Evolutionary conservation across 2,888 invertebrate genomes (phyloP), one percentile per base, ranked within the genome.

Genomic region (Drosophila lacicola): DNA sequence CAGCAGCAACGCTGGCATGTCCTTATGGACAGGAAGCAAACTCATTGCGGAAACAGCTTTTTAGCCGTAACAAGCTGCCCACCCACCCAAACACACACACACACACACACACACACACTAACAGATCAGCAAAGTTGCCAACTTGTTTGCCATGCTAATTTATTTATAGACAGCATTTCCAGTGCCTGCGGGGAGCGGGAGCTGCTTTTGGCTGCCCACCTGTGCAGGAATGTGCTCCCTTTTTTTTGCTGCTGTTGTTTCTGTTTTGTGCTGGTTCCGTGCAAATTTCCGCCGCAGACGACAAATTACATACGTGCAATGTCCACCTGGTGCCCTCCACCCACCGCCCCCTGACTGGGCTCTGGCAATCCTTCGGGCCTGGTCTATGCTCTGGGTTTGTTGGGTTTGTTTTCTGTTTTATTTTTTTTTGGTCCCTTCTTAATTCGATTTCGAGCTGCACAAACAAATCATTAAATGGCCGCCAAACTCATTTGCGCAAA

Each of bases 41-140:
- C 87, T 85, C 88, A 87, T 85, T 85, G 84, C 87, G 89, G 89
- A 89, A 85, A 89, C 89, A 81, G 89, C 89, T 84, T 84, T 84
- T 84, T 87, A 84, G 79, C 84, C 88, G 66, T 89, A 81, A 87
- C 87, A 84, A 74, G 74, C 75, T 62, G 44, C 70, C 82, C 83
- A 64, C 62, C 45, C 57, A 64, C 50, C 51, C 66, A 55, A 45
- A 61, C 54, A 39, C 53, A 46, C 21, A 41, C 36, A 62, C 21
- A 45, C 19, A 41, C 11, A 64, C 36, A 60, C n/a, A 33, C 33
- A 57, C 25, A 42, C 14, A 55, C 9, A 8, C 29, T 29, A 29
- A 29, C 29, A 66, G 66, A 74, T 62, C 62, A 55, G 75, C 57
- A 51, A 62, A 60, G 70, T 70, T 64, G 71, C 45, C 75, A 78